Base-by-base conservation (phyloP, 2,797 vertebrate genomes). In the Zenarchopterus dispar region DNA sequence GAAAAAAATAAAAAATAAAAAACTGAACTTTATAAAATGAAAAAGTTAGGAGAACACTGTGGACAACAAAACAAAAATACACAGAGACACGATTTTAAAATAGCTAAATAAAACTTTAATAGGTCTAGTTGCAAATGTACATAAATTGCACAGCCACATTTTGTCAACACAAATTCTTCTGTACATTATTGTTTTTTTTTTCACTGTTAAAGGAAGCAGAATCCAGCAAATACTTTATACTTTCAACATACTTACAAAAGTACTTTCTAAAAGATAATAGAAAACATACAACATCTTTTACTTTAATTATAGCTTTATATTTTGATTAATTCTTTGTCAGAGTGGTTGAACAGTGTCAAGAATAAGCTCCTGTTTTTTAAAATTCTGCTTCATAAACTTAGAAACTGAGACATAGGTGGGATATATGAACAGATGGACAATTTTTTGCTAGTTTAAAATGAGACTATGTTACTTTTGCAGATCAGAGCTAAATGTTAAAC, bases 51-150 rank as follows among this genome's bases (percentile, higher is more conserved):
- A 52, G 43, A 69, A 23, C 57, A 21, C 50, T 17, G 5, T 2
- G 1, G n/a, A 15, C 10, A 11, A 16, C 4, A 10, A 42, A 36
- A 63, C n/a, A 70, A 55, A 70, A 36, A 79, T 50, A 80, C 60
- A 45, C 11, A 5, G 44, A 24, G 23, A 19, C 5, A 1, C 16
- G 2, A 11, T 67, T 85, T 91, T 97, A 96, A 98, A 98, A 98
- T 99, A 98, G 95, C 96, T 98, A 98, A 98, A 99, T 99, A 99
- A 97, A 99, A 97, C 95, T 99, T 99, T 98, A 97, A 97, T 98
- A 96, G 95, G 96, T 97, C 96, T 98, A 98, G 95, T 95, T 96
- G 96, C 95, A 97, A 97, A 99, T 98, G 96, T 99, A 99, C 97
- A 98, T 96, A 95, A 97, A 97, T 97, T 96, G 95, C 96, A 98